A percentile compares a stretch with the other conserved stretches of the same genome.
Conservation (phyloP, 2,888 invertebrate genomes). For the Netelia fuscicornis region DNA sequence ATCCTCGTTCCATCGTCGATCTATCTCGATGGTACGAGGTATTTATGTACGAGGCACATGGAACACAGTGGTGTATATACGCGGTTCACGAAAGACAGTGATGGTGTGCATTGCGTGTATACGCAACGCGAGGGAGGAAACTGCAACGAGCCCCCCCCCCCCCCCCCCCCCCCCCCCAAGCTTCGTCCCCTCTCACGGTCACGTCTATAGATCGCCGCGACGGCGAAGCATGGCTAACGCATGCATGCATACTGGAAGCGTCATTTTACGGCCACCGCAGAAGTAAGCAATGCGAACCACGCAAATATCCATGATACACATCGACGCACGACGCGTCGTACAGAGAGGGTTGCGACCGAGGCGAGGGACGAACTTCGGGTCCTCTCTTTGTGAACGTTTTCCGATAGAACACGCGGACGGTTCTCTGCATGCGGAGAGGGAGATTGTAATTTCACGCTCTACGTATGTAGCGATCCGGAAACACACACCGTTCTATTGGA, state of each 20-base stretch:
- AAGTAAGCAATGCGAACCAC: constrained; percentile 59
- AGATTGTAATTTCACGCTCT: background rate
- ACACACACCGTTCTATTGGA: constrained; percentile 3
- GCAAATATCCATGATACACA: constrained; percentile 17
- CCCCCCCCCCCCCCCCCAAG: background rate
- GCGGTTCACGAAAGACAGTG: background rate
- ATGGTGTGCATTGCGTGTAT: constrained; percentile 8
- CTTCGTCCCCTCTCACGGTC: constrained; percentile 29
- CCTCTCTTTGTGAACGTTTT: constrained; percentile 13
- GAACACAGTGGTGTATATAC: constrained; percentile 26
- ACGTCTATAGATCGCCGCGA: constrained; percentile 34
- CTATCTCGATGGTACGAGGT: constrained; percentile 30
- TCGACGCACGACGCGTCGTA: constrained; percentile 28
- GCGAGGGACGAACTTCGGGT: constrained; percentile 3
- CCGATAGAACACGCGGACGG: constrained; percentile 29
- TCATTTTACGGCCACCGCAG: constrained; percentile 80
- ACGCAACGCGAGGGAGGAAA: constrained; percentile 43
- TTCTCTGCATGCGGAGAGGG: constrained; percentile 12
- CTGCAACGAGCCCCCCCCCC: constrained; percentile 46
- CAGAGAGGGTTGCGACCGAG: background rate
- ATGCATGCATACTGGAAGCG: constrained; percentile 80
- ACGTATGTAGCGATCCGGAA: constrained; percentile 13
- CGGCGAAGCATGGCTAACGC: constrained; percentile 72
- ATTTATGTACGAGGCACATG: constrained; percentile 27
- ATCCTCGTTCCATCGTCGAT: constrained; percentile 31